phyloP scores from a whole-genome alignment of 2,797 vertebrate species.

The Allochrocebus solatus region DNA sequence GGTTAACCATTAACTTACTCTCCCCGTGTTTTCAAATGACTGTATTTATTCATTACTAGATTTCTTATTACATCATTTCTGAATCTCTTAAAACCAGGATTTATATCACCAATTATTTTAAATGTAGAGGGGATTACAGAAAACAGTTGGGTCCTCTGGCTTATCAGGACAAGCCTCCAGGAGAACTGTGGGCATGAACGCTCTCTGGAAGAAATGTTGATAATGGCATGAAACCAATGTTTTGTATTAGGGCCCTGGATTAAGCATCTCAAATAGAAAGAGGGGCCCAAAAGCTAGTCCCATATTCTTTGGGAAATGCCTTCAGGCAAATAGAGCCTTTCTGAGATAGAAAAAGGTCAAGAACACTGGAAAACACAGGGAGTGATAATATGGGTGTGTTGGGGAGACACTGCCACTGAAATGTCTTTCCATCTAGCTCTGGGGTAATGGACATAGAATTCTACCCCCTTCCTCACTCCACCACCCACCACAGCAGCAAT shows the following conservation, averaged over 20 bases:
- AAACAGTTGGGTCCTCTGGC: neutral
- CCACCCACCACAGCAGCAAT: neutral
- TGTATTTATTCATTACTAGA: neutral
- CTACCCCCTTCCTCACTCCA: neutral
- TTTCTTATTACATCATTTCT: neutral
- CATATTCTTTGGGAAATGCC: neutral
- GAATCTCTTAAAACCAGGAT: neutral
- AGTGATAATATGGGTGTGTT: neutral
- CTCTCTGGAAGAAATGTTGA: neutral
- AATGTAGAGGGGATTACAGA: neutral
- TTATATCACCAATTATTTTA: neutral
- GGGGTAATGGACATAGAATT: neutral
- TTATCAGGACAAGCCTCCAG: neutral
- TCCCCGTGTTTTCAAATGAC: neutral
- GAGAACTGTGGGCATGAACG: neutral
- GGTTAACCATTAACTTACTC: neutral
- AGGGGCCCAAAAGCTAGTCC: neutral
- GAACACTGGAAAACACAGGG: neutral
- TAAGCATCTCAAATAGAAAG: neutral
- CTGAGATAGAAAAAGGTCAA: neutral
- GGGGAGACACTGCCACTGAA: neutral
- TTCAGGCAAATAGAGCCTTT: neutral
- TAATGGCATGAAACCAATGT: neutral
- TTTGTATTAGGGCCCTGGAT: neutral
- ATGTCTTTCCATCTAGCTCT: neutral